Evolutionary conservation across 2,113 vertebrate species (phyloP), one percentile per base, ranked within the genome.

Genomic region (Chascanopsetta lugubris): DNA sequence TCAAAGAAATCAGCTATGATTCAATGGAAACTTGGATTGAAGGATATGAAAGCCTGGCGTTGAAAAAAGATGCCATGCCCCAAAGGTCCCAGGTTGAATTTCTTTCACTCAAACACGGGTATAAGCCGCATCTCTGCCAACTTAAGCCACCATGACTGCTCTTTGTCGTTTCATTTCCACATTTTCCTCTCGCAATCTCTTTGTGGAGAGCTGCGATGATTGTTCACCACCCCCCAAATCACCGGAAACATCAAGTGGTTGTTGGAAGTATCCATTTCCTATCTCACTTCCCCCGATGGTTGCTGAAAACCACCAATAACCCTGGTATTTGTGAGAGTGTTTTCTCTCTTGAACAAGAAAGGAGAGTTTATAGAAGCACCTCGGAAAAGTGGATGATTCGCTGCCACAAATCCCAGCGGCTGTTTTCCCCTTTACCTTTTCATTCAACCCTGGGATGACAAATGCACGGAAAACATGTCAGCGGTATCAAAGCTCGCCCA

Each of bases 221-320:
- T 53, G 77, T 64, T 87, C 63, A 20, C 38, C 63, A 20, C 38
- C 27, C 55, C 27, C 49, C 8, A 38, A 89, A 88, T 85, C 58
- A 56, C 78, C 86, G 89, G 94, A 95, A 96, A 90, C 78, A 51
- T 72, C 34, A 72, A 94, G 95, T 96, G 95, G 94, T 94, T 90
- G 88, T 96, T 94, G 90, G 88, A 90, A 90, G 83, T 80, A 93
- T 69, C 47, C 72, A 82, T 89, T 96, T 96, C 95, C 94, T 89
- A 87, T 93, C 90, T 90, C 83, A 80, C 82, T 91, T 87, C 82
- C 79, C 54, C 70, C 60, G 18, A 80, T 70, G 83, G 90, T 72
- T 8, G 51, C 68, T 34, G 54, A 85, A 69, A 88, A 88, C 65
- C 70, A 43, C 64, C 61, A 90, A 67, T 49, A 77, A 71, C 58